Evolutionary conservation across 2,888 invertebrate genomes (phyloP).

Genomic region (Liposcelis brunnea): DNA sequence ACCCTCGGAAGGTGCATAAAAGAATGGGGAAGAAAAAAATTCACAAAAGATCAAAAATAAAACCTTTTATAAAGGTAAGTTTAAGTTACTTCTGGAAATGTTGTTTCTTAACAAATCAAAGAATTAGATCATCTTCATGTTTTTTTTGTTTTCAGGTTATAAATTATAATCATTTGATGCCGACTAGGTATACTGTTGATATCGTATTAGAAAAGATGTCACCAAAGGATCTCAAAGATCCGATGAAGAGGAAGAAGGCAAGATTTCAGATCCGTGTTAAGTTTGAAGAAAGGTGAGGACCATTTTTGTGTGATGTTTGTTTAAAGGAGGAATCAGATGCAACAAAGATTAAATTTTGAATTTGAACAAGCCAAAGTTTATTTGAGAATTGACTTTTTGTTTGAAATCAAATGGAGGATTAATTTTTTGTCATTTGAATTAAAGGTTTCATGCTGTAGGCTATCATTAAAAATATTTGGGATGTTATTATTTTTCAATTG

Average conservation of each 20-base stretch:
- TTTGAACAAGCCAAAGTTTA: no score
- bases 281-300: slow-evolving; percentile 70
- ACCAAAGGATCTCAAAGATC: slow-evolving; percentile 88
- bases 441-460: no score
- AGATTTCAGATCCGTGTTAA: slow-evolving; percentile 87
- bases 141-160: slow-evolving; percentile 45
- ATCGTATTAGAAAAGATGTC: slow-evolving; percentile 71
- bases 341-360: no score
- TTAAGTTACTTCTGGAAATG: background rate
- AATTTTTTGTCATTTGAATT: no score
- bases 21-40: slow-evolving; percentile 91
- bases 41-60: slow-evolving; percentile 91
- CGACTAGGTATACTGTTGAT: slow-evolving; percentile 86
- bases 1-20: slow-evolving; percentile 94
- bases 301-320: slow-evolving; percentile 4
- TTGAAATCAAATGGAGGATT: no score
- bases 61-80: slow-evolving; percentile 88
- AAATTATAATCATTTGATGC: slow-evolving; percentile 86
- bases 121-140: background rate
- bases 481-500: no score
- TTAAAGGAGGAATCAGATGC: no score
- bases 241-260: slow-evolving; percentile 88
- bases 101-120: background rate
- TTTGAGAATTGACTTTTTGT: no score
- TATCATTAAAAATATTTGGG: no score